Base-by-base conservation (phyloP, 2,113 vertebrate species). In the Aspiorhynchus laticeps region DNA sequence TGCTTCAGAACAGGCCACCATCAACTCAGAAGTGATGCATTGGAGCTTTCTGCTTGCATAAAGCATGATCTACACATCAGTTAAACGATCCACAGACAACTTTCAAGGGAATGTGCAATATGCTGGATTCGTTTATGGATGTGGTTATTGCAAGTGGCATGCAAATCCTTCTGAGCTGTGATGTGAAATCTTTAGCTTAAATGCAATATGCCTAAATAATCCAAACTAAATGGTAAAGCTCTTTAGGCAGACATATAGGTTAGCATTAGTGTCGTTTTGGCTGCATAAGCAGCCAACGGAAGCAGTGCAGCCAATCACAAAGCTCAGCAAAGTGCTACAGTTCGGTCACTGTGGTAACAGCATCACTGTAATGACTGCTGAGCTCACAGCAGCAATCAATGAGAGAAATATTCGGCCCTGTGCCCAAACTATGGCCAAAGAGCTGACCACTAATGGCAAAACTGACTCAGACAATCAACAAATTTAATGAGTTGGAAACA, bases 271-370 rank as follows among this genome's bases (percentile, higher is more conserved):
- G 19, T 51, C 2, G 7, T 81, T 80, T 43, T 63, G 51, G 65
- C 77, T 59, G 51, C 69, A 63, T 61, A 14, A 48, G 71, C 41
- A 43, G 48, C 65, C 53, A 83, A 51, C 5, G 19, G 81, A 83
- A 51, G 48, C 28, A 38, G 56, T 31, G 53, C 69, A 86, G 85
- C 51, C 78, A 82, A 33, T 81, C 76, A n/a, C 4, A 80, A 65
- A 78, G 71, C 71, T 87, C 86, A 83, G 80, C 86, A 65, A 87
- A 87, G 53, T 87, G 80, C 56, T 26, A 67, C 19, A 75, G 28
- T 28, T 61, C 3, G 46, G 81, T 69, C 48, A 19, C 81, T 59
- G 74, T 88, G 77, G 77, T 65, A 75, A 85, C 83, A 81, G 69
- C 63, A 56, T 84, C 83, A 84, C 82, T 46, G 61, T 69, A 28